A percentile compares a stretch with the other conserved stretches of the same genome.
These are phyloP conservation scores for Rachycentron canadum DNA, from an alignment of 2,797 vertebrate species.

Conservation along the genomic window DNA sequence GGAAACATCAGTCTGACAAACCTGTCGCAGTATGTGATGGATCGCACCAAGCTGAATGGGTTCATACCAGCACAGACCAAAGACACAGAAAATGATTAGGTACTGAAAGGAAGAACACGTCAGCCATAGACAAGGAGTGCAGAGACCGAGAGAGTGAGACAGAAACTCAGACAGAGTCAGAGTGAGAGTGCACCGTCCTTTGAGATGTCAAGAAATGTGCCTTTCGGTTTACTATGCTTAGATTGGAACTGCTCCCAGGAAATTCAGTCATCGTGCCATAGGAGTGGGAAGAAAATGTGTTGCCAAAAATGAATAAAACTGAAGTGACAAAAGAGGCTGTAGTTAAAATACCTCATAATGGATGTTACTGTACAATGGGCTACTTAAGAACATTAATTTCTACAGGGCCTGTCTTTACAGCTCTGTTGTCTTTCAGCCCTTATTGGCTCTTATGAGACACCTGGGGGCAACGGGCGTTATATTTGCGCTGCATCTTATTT, in stretches of 20 bases:
- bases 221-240: constrained; percentile 82
- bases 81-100: constrained; percentile 87
- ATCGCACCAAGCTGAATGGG: constrained; percentile 87
- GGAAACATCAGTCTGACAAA: constrained; percentile 90
- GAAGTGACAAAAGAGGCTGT: constrained; percentile 56
- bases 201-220: constrained; percentile 83
- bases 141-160: constrained; percentile 55
- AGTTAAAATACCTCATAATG: constrained; percentile 71
- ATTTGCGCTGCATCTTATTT: constrained; percentile 53
- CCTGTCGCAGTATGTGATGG: constrained; percentile 86
- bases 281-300: constrained; percentile 66
- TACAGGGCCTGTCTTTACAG: constrained; percentile 36
- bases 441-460: constrained; percentile 13
- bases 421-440: constrained; percentile 26
- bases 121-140: constrained; percentile 58
- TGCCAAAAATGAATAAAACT: constrained; percentile 80
- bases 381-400: constrained; percentile 33
- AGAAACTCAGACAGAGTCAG: constrained; percentile 48
- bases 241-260: constrained; percentile 70
- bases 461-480: constrained; percentile 23
- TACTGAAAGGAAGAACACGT: constrained; percentile 82
- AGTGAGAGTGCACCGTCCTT: constrained; percentile 58
- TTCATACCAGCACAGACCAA: constrained; percentile 87
- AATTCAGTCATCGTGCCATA: constrained; percentile 78
- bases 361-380: constrained; percentile 59